Percentiles rank a stretch among this genome's conserved stretches.
These are phyloP conservation scores for Odocoileus virginianus DNA, from an alignment of 2,113 vertebrate species.

Conservation along the genomic window DNA sequence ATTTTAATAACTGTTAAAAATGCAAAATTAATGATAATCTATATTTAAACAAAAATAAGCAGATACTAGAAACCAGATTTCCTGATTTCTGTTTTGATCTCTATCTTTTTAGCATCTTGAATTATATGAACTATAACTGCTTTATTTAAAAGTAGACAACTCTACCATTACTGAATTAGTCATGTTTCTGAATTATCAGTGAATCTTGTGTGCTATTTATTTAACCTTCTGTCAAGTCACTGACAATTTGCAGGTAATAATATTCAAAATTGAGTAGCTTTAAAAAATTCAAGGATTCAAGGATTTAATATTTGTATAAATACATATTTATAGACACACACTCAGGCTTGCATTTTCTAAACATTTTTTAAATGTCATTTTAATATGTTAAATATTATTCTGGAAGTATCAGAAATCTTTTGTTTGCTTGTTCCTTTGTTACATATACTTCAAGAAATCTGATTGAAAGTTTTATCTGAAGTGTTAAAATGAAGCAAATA, in stretches of 20 bases:
- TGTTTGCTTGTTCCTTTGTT: neutral
- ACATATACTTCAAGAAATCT: neutral
- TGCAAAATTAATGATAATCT: neutral
- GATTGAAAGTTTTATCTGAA: neutral
- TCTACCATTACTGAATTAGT: neutral
- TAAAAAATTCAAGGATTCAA: neutral
- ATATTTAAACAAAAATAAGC: neutral
- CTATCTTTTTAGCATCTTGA: neutral
- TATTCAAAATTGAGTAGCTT: neutral
- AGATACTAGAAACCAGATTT: neutral
- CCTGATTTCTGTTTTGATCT: neutral
- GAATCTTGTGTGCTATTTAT: neutral
- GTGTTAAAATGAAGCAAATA: neutral
- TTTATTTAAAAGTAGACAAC: neutral
- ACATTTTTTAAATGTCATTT: conserved; percentile 62
- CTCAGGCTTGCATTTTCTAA: conserved; percentile 17
- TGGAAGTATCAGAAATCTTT: conserved; percentile 28
- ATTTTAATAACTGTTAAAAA: neutral
- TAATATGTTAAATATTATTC: conserved; percentile 40
- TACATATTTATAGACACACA: neutral
- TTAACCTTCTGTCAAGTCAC: neutral
- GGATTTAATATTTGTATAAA: neutral
- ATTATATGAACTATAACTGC: neutral
- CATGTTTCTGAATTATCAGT: neutral
- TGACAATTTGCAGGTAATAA: neutral